These are phyloP conservation scores for Elephantulus edwardii DNA, from an alignment of 2,113 vertebrate species.

Conservation along the genomic window DNA sequence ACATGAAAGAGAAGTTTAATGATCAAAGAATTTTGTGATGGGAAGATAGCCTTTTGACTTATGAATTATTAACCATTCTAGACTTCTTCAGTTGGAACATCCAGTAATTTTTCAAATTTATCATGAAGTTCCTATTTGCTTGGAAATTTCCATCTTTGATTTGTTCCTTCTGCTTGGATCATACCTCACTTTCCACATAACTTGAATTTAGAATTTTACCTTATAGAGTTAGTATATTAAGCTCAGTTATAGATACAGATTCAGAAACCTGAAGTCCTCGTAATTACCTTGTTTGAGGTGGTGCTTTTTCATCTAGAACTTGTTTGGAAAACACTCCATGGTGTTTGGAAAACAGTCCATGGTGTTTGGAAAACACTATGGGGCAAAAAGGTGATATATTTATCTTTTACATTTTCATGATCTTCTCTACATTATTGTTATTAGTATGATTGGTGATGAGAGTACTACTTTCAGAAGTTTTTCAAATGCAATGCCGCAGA, in stretches of 20 bases:
- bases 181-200: background rate
- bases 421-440: background rate
- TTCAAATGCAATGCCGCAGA: background rate
- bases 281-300: background rate
- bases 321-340: background rate
- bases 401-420: conserved; percentile 3
- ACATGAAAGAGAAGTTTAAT: conserved; percentile 7
- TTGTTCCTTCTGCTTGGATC: background rate
- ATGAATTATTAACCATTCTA: conserved; percentile 24
- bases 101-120: conserved; percentile 10
- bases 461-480: conserved; percentile 1
- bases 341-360: background rate
- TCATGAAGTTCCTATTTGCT: background rate
- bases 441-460: background rate
- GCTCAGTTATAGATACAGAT: background rate
- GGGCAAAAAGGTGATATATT: background rate
- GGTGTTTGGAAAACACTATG: conserved; percentile 31
- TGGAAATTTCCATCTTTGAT: conserved; percentile 27
- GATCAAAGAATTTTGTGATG: conserved; percentile 13
- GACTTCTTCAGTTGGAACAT: background rate
- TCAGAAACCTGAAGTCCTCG: background rate
- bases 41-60: conserved; percentile 41
- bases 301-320: background rate
- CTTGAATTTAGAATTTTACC: background rate
- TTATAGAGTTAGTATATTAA: background rate